Base-by-base conservation (phyloP, 2,888 invertebrate species). In the Hyalella azteca region DNA sequence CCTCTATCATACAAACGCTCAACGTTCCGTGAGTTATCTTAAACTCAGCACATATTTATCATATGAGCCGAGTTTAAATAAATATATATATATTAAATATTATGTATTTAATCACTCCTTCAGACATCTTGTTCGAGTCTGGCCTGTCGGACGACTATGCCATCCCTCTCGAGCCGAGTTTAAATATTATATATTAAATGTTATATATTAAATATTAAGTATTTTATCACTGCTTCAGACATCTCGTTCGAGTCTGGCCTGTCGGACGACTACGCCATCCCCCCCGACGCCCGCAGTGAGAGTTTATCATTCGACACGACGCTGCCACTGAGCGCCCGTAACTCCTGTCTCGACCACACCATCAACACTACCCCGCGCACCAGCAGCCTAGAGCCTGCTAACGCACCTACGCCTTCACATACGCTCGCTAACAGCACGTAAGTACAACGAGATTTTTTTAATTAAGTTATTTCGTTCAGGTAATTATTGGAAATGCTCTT, bases 81-180 rank as follows among this genome's bases (percentile, higher is more conserved):
- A 48, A 48, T 13, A 13, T 11, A 13, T 15, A 48, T 13, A 48
- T 13, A 13, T 48, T 13, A 48, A 48, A 13, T 48, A 48, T 48
- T 48, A 13, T 15, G 9, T 22, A n/a, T n/a, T n/a, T n/a, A n/a
- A n/a, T n/a, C n/a, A n/a, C n/a, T n/a, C n/a, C n/a, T 29, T 86
- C 87, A 85, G 89, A 87, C 81, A 86, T 87, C 78, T 95, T 95
- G 82, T 93, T 95, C 89, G 96, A 96, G 89, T 95, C 95, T 80
- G 95, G 96, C 86, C 93, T 95, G 90, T 96, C 97, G 48, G 96
- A 97, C 88, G 97, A 97, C 90, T 97, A 97, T 89, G 97, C 96
- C 81, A 93, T 97, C 86, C 97, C 97, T 13, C 97, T 97, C 15
- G n/a, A n/a, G n/a, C n/a, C n/a, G n/a, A n/a, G n/a, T n/a, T n/a